Base-by-base conservation (phyloP, 2,888 invertebrate species). In the Lepidocyrtinus sp. region DNA sequence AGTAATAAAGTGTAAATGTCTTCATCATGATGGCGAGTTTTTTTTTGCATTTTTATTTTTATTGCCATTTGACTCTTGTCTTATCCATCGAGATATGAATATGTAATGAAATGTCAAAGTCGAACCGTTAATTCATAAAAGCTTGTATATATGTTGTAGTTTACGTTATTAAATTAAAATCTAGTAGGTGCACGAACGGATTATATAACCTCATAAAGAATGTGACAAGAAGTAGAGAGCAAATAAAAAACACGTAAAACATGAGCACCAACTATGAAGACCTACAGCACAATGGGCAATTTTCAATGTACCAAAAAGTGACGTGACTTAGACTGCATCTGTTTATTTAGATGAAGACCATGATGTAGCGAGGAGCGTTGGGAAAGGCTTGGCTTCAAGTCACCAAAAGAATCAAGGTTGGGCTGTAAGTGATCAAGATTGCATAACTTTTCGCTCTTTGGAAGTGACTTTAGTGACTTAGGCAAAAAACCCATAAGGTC, bases 321-420 rank as follows among this genome's bases (percentile, higher is more conserved):
- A n/a, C n/a, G n/a, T n/a, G n/a, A n/a, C n/a, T n/a, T n/a, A n/a
- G n/a, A 12, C 50, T 50, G 12, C 17, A 50, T 50, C 50, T 50
- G 50, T n/a, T 50, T 12, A n/a, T 50, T 2, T 12, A n/a, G 50
- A 50, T 50, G 50, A 50, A 50, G 50, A 50, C 15, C n/a, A 50
- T 12, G 50, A 36, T 5, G 17, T n/a, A 17, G 50, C 17, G 50
- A 50, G 50, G 50, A n/a, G 50, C 15, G 17, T n/a, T 50, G 50
- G 15, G 50, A 50, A 50, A 50, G 50, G 50, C 50, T 50, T 50
- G 50, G 50, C 50, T 50, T 50, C 50, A 50, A 50, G 50, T 50
- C 50, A 50, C 50, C 50, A 50, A 50, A 50, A 50, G n/a, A 50
- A 50, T 50, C 50, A 50, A 50, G 50, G 50, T 50, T 50, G 50